phyloP scores from a whole-genome alignment of 2,113 vertebrate species.

The Nasalis larvatus region DNA sequence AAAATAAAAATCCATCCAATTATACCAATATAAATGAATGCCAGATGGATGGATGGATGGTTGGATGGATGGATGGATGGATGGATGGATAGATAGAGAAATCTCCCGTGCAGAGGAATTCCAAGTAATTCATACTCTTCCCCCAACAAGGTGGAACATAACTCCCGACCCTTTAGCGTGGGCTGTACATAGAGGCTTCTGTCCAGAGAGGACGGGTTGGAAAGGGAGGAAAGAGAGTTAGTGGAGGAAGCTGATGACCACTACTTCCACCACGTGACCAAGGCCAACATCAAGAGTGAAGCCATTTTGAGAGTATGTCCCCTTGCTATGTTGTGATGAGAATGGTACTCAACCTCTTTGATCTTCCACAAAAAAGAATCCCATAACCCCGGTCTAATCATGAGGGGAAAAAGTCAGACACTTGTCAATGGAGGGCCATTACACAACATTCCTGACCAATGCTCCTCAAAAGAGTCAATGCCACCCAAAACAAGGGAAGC shows the following conservation, averaged over 20 bases:
- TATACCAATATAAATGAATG: neutral
- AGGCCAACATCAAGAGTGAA: neutral
- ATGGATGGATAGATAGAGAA: neutral
- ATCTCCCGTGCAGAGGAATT: neutral
- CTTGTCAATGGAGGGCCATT: neutral
- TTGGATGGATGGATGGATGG: neutral
- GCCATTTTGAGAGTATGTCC: neutral
- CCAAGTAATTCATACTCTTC: neutral
- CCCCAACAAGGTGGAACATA: neutral
- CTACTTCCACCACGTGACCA: neutral
- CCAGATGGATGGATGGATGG: neutral
- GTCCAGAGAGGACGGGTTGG: neutral
- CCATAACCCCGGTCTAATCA: too few relatives aligned
- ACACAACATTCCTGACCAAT: neutral
- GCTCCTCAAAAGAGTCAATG: neutral
- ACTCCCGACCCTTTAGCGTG: neutral
- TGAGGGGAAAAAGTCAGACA: neutral
- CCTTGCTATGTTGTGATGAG: neutral
- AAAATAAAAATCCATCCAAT: neutral
- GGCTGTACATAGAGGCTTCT: neutral
- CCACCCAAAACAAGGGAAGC: neutral
- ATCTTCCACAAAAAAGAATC: neutral
- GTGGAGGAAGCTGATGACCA: neutral
- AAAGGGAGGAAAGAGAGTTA: neutral
- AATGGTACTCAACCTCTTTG: neutral